Evolutionary conservation across 2,888 invertebrate genomes (phyloP), one percentile per base, ranked within the genome.

Genomic region (Apamea crenata): DNA sequence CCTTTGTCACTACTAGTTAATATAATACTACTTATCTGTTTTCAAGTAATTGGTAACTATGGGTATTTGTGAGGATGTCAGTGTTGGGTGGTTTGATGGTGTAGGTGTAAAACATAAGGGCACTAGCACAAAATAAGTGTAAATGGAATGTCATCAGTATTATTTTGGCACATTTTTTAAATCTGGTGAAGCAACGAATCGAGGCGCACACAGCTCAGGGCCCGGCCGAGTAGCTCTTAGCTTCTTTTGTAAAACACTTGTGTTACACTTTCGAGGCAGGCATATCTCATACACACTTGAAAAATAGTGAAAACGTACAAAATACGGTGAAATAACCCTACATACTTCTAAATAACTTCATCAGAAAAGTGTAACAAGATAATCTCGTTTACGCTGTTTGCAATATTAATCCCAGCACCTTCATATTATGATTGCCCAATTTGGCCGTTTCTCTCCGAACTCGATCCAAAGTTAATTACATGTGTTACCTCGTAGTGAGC

Each of bases 151-250:
- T 89, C 56, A 81, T 85, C 68, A 76, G 78, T 86, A 84, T 90
- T 90, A 86, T 69, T 82, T 89, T 78, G 74, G 82, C 72, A 85
- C 75, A 81, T 82, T 88, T 91, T 91, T 86, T 74, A 76, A 81
- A 63, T 80, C 80, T 81, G 82, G 84, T 83, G 87, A 84, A 89
- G 89, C 85, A 91, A 88, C 91, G 90, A 91, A 90, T 90, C 89
- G 87, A 87, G 87, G 82, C 68, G 70, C 79, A 53, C 32, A 70
- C 85, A 73, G 69, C 80, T 80, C 80, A 80, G 70, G 74, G 83
- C 78, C 66, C 74, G 61, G 70, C 47, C 80, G 78, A 88, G 88
- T 73, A 88, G 81, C 86, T 83, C 86, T 89, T 74, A 71, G 32
- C 74, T 84, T 84, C 86, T 88, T 90, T 90, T 89, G 89, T 87